Base-by-base conservation (phyloP, 1,140 invertebrate species). In the Cherax destructor region DNA sequence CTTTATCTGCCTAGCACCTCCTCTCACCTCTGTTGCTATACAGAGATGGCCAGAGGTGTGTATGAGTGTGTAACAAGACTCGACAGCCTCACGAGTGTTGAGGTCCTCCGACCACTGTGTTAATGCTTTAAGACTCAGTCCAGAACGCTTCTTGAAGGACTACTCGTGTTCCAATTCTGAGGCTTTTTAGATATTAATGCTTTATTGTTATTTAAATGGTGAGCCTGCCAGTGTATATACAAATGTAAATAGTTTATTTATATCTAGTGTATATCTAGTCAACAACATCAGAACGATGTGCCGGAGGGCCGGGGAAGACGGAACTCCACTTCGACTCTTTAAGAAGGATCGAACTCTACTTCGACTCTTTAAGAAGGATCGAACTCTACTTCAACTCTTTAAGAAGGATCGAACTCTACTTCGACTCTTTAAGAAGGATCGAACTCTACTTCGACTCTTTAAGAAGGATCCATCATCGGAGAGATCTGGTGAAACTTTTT, bases 81-180 rank as follows among this genome's bases (percentile, higher is more conserved):
- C 21, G 11, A n/a, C 24, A 10, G 56, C 10, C 7, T 81, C 50
- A 7, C 24, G 24, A 41, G 16, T 21, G 30, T 16, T 79, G 47
- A 7, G 47, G 41, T 50, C 77, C 50, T 59, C 50, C n/a, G n/a
- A 24, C 79, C 79, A 56, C 79, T 81, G 78, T 50, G 47, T 47
- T n/a, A 81, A 56, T 81, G 79, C 79, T 81, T 81, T 81, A 81
- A 56, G 79, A 81, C 79, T 56, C 50, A 81, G 79, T 56, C 79
- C 21, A 81, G 79, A 47, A 30, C 21, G 56, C 11, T 81, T 59
- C 79, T 24, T 24, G 50, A 59, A 52, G 79, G 30, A 21, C 13
- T 18, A 56, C 78, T 18, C 13, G 79, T 59, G 79, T 81, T 81
- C 79, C 79, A 81, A 56, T 56, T 81, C 7, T 81, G 79, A 81